Conservation (phyloP, 2,797 vertebrate species). For the Zalophus californianus region DNA sequence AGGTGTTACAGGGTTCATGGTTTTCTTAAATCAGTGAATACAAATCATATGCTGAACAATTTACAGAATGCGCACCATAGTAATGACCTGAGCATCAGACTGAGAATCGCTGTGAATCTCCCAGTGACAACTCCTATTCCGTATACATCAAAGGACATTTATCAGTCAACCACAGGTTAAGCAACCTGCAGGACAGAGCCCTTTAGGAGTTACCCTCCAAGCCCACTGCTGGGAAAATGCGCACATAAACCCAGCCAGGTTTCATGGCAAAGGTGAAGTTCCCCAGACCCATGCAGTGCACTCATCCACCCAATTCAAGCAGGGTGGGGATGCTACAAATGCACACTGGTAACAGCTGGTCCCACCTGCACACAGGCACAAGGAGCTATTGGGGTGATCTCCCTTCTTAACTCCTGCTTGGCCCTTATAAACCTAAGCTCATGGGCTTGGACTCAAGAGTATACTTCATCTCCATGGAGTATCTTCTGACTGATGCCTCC, state of each 20-base stretch:
- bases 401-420: not conserved
- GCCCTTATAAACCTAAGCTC: not conserved
- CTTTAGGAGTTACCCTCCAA: not conserved
- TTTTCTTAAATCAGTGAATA: slow-evolving; percentile 9
- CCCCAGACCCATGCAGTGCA: not conserved
- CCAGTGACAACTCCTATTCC: not conserved
- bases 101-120: not conserved
- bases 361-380: not conserved
- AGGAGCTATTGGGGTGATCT: not conserved
- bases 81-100: not conserved
- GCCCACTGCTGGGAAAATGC: not conserved
- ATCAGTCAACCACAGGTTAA: not conserved
- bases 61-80: not conserved
- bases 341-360: not conserved
- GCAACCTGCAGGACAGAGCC: not conserved
- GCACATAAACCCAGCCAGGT: not conserved
- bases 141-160: not conserved
- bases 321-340: not conserved
- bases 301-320: not conserved
- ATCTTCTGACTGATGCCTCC: not conserved
- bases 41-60: not conserved
- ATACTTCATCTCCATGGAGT: not conserved
- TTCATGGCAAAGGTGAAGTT: not conserved
- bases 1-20: not conserved
- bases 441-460: not conserved